Conservation (phyloP, 2,113 vertebrate species). For the Rhinolophus ferrumequinum region DNA sequence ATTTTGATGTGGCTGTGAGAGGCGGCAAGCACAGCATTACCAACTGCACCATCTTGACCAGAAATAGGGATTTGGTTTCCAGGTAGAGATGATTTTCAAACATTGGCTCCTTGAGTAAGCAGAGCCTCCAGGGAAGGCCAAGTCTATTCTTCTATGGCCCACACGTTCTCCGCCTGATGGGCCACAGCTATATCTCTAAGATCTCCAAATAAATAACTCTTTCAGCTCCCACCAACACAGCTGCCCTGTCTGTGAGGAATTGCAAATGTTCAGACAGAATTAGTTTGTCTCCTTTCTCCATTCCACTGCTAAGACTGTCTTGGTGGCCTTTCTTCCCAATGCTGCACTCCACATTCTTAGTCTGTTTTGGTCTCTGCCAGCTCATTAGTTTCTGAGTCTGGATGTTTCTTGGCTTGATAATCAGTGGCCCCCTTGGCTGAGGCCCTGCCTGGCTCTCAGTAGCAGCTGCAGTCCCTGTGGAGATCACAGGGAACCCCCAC, state of each 20-base stretch:
- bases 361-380: conserved; percentile 84
- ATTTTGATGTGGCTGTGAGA: too few species aligned
- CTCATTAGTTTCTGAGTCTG: conserved; percentile 81
- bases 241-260: neutral
- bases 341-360: conserved; percentile 76
- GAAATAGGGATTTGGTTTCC: too few species aligned
- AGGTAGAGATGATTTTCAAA: neutral
- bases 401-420: conserved; percentile 82
- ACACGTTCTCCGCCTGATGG: neutral
- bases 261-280: neutral
- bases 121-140: neutral
- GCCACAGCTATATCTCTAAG: neutral
- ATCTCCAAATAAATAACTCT: neutral
- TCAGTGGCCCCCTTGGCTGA: conserved; percentile 78
- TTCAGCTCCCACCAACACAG: neutral
- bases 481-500: conserved; percentile 84
- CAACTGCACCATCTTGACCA: too few species aligned
- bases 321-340: conserved; percentile 66
- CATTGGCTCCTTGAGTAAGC: neutral
- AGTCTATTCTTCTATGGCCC: neutral
- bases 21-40: too few species aligned
- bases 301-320: conserved; percentile 29
- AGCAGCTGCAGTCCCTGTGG: conserved; percentile 82
- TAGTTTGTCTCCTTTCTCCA: neutral
- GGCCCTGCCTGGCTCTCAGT: conserved; percentile 84